Evolutionary conservation across 1,140 invertebrate species (phyloP).

Genomic region (Camponotus floridanus): DNA sequence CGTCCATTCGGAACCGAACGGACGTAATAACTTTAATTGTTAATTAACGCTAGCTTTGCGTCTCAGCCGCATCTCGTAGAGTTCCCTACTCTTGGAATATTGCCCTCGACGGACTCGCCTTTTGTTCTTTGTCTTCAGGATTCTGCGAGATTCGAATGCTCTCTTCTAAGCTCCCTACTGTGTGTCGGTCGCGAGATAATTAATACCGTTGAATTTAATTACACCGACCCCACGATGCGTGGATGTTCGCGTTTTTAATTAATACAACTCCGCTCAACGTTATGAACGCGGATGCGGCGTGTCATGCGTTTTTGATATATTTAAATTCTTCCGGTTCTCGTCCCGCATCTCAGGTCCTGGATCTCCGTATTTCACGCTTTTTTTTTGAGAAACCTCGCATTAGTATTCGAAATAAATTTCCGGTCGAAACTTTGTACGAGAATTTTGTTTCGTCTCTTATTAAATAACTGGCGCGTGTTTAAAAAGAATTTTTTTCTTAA

Average conservation of each 20-base stretch:
- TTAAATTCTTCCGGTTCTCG: neutral
- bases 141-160: constrained; percentile 68
- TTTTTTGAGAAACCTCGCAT: neutral
- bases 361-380: neutral
- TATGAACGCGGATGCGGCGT: neutral
- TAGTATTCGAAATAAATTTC: neutral
- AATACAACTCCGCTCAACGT: constrained; percentile 29
- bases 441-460: constrained; percentile 19
- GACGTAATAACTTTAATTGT: constrained; percentile 77
- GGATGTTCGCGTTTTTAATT: constrained; percentile 73
- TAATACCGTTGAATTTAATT: constrained; percentile 75
- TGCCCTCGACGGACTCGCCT: constrained; percentile 51
- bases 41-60: constrained; percentile 75
- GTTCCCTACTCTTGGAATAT: constrained; percentile 48
- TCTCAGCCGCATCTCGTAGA: constrained; percentile 29
- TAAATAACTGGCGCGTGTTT: constrained; percentile 1
- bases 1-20: constrained; percentile 72
- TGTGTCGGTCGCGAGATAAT: constrained; percentile 63
- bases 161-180: constrained; percentile 63
- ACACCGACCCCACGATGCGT: constrained; percentile 45
- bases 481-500: constrained; percentile 18
- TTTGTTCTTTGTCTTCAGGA: constrained; percentile 68
- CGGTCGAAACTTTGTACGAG: neutral
- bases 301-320: constrained; percentile 37
- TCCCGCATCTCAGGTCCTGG: no score